Evolutionary conservation across 2,113 vertebrate genomes (phyloP), one percentile per base, ranked within the genome.

Genomic region (Lamprologus ornatipinnis): DNA sequence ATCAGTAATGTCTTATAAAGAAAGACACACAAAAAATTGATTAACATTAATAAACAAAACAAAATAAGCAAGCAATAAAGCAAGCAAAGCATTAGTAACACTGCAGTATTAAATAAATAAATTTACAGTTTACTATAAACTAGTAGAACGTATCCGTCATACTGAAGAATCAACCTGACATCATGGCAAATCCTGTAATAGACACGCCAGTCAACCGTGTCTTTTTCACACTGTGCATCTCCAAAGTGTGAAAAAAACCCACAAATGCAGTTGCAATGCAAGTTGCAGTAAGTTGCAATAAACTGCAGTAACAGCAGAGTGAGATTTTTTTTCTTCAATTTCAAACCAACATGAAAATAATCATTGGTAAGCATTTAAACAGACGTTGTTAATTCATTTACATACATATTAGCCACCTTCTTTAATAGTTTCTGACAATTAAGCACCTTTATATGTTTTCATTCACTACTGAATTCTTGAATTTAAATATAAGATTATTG

Each of bases 161-260:
- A 55, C 21, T 55, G 54, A 55, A 55, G 0, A 53, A 53, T 53
- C 51, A 53, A 21, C 51, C 3, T 21, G 51, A 53, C 51, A 53
- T 11, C 19, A 21, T 53, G 51, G 19, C 51, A 53, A 53, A 53
- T 53, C 19, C 0, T 53, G 19, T 53, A 53, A 53, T 53, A 53
- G 51, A 11, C 19, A 53, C 3, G 19, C 51, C 19, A 53, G 19
- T 21, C 51, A 53, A 6, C 49, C 2, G 3, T 53, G 5, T 51
- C 3, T 51, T 10, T 53, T 53, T 0, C 51, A 9, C 0, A 0
- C 9, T 0, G 9, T 53, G 51, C 9, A 53, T 53, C 19, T 54
- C 1, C n/a, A 54, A 23, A 54, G n/a, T 0, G 3, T 54, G n/a
- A 23, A 54, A 12, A 54, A 53, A 10, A 11, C 23, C 3, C 51